Evolutionary conservation across 2,797 vertebrate genomes (phyloP).

Genomic region (Peromyscus aztecus): DNA sequence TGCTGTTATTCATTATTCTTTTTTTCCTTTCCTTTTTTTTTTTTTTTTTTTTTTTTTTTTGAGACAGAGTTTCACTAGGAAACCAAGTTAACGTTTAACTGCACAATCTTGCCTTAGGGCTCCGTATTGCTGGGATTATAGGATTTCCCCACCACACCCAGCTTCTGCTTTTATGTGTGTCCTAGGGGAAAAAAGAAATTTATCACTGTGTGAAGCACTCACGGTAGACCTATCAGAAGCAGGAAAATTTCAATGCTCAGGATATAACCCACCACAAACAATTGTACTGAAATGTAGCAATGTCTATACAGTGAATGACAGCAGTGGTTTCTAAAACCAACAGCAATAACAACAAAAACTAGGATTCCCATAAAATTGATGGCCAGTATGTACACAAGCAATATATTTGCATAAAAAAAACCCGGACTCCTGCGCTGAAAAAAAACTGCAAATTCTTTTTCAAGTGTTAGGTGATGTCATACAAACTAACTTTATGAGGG

Average conservation of each 20-base stretch:
- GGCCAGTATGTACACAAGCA: neutral
- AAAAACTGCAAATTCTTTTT: neutral
- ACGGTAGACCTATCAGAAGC: neutral
- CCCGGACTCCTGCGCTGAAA: too few species aligned
- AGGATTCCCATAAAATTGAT: neutral
- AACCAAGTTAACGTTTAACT: neutral
- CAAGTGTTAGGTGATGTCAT: neutral
- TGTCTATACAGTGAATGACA: slow-evolving; percentile 23
- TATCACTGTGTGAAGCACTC: slow-evolving; percentile 43
- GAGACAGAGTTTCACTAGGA: neutral
- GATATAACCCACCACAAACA: neutral
- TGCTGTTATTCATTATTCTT: neutral
- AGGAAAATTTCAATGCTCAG: slow-evolving; percentile 15
- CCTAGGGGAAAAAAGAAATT: slow-evolving; percentile 1
- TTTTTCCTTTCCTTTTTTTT: fast-evolving
- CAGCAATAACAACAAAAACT: neutral
- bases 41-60: neutral
- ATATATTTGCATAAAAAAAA: neutral
- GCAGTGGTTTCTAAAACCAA: neutral
- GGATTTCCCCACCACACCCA: neutral
- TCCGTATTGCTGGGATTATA: neutral
- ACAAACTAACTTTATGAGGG: slow-evolving; percentile 8
- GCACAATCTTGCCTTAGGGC: neutral
- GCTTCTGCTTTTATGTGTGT: slow-evolving; percentile 9
- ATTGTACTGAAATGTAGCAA: slow-evolving; percentile 30